phyloP scores from a whole-genome alignment of 2,797 vertebrate species.

The Pantherophis alleghaniensis region DNA sequence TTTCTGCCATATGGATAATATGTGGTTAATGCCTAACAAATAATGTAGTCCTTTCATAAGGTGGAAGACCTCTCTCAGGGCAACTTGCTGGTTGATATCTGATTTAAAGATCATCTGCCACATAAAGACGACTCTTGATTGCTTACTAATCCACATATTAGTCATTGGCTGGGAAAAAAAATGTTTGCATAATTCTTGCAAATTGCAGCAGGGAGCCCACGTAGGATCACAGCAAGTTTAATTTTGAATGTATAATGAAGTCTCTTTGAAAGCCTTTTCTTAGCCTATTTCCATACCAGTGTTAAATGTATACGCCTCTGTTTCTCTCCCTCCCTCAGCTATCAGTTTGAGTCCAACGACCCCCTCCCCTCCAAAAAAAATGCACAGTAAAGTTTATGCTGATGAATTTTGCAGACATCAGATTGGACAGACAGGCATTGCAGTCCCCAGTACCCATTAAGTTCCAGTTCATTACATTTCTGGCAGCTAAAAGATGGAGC shows the following conservation, averaged over 20 bases:
- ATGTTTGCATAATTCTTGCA: not conserved
- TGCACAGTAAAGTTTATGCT: not conserved
- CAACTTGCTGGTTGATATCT: not conserved
- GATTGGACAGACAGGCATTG: not conserved
- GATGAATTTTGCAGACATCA: slow-evolving; percentile 4
- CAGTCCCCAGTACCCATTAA: not conserved
- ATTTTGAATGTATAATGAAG: not conserved
- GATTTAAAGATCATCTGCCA: not conserved
- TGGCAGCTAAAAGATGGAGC: not conserved
- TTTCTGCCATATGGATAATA: not conserved
- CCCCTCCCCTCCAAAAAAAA: not conserved
- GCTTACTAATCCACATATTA: not conserved
- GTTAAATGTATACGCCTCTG: not conserved
- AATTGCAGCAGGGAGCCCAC: not conserved
- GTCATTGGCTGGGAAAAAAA: not conserved
- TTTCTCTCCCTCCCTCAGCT: not conserved
- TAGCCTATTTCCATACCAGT: not conserved
- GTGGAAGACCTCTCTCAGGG: not conserved
- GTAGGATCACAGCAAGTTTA: not conserved
- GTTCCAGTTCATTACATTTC: not conserved
- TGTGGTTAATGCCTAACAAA: not conserved
- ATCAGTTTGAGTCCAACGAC: not conserved
- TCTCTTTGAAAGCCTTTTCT: not conserved
- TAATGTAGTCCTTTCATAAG: not conserved
- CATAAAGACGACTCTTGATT: not conserved